Evolutionary conservation across 2,797 vertebrate species (phyloP).

Genomic region (Anolis apletophallus): DNA sequence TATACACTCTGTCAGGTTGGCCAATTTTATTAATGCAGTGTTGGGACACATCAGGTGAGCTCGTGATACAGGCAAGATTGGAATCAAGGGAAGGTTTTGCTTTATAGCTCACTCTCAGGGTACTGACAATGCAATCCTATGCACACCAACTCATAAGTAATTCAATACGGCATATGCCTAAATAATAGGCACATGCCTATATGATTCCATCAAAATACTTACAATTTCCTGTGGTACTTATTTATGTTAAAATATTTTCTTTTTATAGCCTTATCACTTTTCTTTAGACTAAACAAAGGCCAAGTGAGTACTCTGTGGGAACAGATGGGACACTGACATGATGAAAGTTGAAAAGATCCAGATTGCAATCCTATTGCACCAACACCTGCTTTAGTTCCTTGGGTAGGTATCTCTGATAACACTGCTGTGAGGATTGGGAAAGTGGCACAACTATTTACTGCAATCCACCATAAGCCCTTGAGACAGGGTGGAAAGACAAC

Average conservation of each 20-base stretch:
- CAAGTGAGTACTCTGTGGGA: neutral
- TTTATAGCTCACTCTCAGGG: neutral
- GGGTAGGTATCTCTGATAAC: neutral
- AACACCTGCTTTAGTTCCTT: neutral
- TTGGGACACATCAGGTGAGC: neutral
- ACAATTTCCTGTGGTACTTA: neutral
- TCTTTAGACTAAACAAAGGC: neutral
- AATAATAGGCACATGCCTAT: neutral
- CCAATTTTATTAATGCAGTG: neutral
- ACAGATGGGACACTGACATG: no score
- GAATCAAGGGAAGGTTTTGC: neutral
- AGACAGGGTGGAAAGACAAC: conserved; percentile 4
- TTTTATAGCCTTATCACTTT: neutral
- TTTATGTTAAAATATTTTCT: neutral
- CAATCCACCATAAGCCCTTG: neutral
- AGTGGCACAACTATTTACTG: neutral
- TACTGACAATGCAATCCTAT: neutral
- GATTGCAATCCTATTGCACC: conserved; percentile 4
- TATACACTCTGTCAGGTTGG: neutral
- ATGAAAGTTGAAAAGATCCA: neutral
- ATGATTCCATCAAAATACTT: neutral
- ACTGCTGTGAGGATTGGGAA: neutral
- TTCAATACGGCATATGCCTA: neutral
- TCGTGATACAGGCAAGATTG: neutral
- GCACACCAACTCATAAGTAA: neutral